phyloP scores from a whole-genome alignment of 2,113 vertebrate species.

The Microcebus murinus region DNA sequence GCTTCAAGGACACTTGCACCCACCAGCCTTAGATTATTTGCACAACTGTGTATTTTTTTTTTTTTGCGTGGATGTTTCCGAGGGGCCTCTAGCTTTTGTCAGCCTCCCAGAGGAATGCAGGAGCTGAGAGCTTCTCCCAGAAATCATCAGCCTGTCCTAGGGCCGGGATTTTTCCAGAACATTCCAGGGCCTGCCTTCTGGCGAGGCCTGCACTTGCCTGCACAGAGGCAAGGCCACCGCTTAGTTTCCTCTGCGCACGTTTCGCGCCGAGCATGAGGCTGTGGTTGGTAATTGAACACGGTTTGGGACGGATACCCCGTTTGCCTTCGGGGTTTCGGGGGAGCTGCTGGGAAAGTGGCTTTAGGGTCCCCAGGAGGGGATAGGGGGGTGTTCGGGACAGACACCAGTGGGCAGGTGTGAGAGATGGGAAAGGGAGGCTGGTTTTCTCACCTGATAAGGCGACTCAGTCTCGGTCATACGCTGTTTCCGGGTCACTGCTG shows the following conservation, averaged over 20 bases:
- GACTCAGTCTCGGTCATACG: constrained; percentile 73
- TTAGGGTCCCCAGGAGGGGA: not conserved
- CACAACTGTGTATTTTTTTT: not conserved
- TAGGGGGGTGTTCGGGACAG: not conserved
- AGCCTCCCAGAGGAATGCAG: not conserved
- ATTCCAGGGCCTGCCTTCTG: not conserved
- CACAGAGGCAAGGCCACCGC: not conserved
- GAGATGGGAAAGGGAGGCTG: not conserved
- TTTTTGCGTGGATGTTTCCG: not conserved
- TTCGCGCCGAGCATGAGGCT: not conserved
- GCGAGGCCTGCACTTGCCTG: not conserved
- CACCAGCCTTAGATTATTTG: not conserved
- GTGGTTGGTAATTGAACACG: not conserved
- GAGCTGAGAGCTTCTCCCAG: not conserved
- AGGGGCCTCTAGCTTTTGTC: not conserved
- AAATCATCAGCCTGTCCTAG: not conserved
- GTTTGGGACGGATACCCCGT: not conserved
- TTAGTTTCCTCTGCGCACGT: not conserved
- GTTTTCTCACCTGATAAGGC: constrained; percentile 74
- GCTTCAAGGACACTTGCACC: not conserved
- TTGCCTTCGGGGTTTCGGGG: not conserved
- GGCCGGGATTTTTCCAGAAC: not conserved
- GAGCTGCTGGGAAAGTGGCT: not conserved
- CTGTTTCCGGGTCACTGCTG: constrained; percentile 59
- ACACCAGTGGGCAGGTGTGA: not conserved